Conservation (phyloP, 2,113 vertebrate genomes). For the Odobenus rosmarus region DNA sequence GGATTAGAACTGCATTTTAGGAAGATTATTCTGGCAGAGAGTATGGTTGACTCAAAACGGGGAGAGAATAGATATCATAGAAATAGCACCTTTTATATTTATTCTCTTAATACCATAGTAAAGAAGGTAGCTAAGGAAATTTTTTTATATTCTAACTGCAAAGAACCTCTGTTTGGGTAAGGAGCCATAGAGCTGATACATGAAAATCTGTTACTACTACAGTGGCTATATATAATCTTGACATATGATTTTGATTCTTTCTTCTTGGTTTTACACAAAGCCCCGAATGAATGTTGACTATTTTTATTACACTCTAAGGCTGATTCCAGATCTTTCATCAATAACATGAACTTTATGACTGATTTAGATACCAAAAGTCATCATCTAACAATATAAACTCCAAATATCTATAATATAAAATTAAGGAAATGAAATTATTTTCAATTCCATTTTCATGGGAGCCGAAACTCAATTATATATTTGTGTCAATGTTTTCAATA, state of each 20-base stretch:
- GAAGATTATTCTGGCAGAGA: not conserved
- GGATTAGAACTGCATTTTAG: not conserved
- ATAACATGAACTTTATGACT: not conserved
- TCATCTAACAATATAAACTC: not conserved
- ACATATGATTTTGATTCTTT: not conserved
- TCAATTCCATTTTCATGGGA: not conserved
- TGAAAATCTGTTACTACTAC: not conserved
- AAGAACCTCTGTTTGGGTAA: not conserved
- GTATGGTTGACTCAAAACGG: not conserved
- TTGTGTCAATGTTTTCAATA: not conserved
- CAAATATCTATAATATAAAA: constrained; percentile 41
- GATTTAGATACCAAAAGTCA: not conserved
- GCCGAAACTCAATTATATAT: not conserved
- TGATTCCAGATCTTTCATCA: not conserved
- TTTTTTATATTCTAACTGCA: not conserved
- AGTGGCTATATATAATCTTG: not conserved
- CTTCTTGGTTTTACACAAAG: not conserved
- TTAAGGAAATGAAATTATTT: constrained; percentile 44
- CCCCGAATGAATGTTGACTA: not conserved
- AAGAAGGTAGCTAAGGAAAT: not conserved
- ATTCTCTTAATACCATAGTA: not conserved
- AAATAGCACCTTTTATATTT: constrained; percentile 8
- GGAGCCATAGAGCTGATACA: not conserved
- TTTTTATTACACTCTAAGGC: constrained; percentile 22
- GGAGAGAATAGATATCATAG: not conserved